Evolutionary conservation across 2,888 invertebrate species (phyloP).

Genomic region (Carpatolechia fugitivella): DNA sequence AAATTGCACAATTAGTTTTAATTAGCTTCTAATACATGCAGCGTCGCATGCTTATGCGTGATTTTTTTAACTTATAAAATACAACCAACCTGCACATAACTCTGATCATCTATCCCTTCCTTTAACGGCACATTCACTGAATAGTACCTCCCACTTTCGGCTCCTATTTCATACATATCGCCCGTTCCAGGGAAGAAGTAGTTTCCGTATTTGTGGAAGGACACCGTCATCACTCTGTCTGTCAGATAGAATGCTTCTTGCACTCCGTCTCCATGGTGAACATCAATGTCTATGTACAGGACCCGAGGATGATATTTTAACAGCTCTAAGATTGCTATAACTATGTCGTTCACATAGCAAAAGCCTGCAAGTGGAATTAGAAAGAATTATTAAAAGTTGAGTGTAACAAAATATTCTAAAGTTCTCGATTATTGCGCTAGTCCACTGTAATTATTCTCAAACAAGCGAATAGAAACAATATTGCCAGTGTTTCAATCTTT

Average conservation of each 20-base stretch:
- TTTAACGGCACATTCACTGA: conserved; percentile 98
- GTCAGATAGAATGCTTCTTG: conserved; percentile 99
- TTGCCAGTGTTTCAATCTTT: too few species aligned
- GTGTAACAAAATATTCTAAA: too few species aligned
- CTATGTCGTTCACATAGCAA: conserved; percentile 99
- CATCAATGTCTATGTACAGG: conserved; percentile 98
- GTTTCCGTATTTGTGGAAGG: conserved; percentile 99
- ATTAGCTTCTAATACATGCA: too few species aligned
- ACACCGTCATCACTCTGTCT: conserved; percentile 99
- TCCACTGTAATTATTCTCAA: too few species aligned
- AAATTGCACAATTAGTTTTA: too few species aligned
- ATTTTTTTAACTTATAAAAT: background rate
- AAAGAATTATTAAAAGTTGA: too few species aligned
- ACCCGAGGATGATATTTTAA: conserved; percentile 96
- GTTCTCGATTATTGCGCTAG: too few species aligned
- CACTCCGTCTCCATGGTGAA: conserved; percentile 98
- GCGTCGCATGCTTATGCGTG: too few species aligned
- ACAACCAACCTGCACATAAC: conserved; percentile 86
- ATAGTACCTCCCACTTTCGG: conserved; percentile 96
- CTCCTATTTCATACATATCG: conserved; percentile 99
- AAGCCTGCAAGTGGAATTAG: conserved; percentile 83
- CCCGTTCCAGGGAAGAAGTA: conserved; percentile 99
- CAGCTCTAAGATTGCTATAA: conserved; percentile 96
- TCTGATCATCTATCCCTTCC: conserved; percentile 97
- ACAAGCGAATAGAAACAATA: too few species aligned